Evolutionary conservation across 2,888 invertebrate genomes (phyloP), one percentile per base, ranked within the genome.

Genomic region (Atrina japonica): DNA sequence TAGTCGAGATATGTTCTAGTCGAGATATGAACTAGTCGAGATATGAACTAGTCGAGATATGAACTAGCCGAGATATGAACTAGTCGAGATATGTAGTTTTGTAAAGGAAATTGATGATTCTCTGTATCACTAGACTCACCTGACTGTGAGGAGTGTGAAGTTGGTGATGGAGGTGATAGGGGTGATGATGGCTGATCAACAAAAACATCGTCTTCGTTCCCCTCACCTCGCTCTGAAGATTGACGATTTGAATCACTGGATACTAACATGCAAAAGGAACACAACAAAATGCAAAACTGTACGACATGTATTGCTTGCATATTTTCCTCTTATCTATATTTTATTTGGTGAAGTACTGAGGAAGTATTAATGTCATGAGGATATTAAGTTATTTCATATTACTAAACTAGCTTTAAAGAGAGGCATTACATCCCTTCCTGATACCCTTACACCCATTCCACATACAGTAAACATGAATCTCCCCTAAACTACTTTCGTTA

Each of bases 201-300:
- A 53, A 64, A 64, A 2, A 64, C 64, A 25, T 64, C 64, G 41
- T 64, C 64, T 25, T 64, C 53, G 30, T 61, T 47, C 18, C 47
- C 35, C 18, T 35, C 35, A 35, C 35, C 27, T 16, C 9, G 52
- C 16, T 29, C 30, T 21, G 56, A 40, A 40, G 56, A 21, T 6
- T 6, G 52, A 52, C 52, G 52, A 25, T 25, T 25, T 52, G 27
- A 5, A 25, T 27, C 29, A 25, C 14, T 53, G 53, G 29, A 29
- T 29, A 29, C 25, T 53, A 53, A 56, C 56, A 56, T 56, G 56
- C 56, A 35, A 56, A n/a, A 56, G 5, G 35, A 35, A 35, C 35
- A 35, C 35, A 35, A 35, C 35, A 35, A 11, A 35, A 35, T 5
- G 35, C 35, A 35, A 7, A 35, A 35, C 52, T 16, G 9, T 25